Base-by-base conservation (phyloP, 2,888 invertebrate species). In the Fabriciana adippe region DNA sequence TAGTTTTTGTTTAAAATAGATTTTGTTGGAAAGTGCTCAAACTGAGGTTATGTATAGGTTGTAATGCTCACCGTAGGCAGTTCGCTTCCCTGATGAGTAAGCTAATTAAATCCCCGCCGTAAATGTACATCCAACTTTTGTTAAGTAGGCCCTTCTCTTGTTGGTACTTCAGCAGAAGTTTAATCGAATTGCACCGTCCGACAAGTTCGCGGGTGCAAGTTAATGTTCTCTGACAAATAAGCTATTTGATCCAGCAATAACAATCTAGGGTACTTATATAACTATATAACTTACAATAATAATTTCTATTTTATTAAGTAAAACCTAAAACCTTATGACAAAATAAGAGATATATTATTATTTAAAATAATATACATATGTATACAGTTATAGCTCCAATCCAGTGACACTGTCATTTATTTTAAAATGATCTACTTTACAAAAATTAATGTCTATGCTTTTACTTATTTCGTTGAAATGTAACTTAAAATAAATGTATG, bases 161-260 rank as follows among this genome's bases (percentile, higher is more conserved):
- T 79, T 80, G 80, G 83, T 87, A 86, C 86, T 89, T 86, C 72
- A 81, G 83, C 73, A 76, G 81, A 87, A 91, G 89, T 92, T 92
- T 89, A 92, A 92, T 92, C 91, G 91, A 91, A 89, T 92, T 85
- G 88, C 89, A 88, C 79, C 85, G 86, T 80, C 87, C 86, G 83
- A 77, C 79, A 77, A 82, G 82, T 81, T 82, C 81, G 77, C 79
- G 77, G 76, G 73, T 79, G 76, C 74, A 82, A 88, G 81, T 91
- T 88, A 83, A 80, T 81, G 84, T 79, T 80, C 78, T 77, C 84
- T 90, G 89, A 90, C 89, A 91, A 92, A 90, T 91, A 91, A 89
- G 83, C 86, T 86, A 87, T 88, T 89, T 88, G 88, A 69, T 71
- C 57, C 47, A 54, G 55, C 48, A 51, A 54, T 60, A 59, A 41